Base-by-base conservation (phyloP, 2,797 vertebrate genomes). In the Darevskia mixta region DNA sequence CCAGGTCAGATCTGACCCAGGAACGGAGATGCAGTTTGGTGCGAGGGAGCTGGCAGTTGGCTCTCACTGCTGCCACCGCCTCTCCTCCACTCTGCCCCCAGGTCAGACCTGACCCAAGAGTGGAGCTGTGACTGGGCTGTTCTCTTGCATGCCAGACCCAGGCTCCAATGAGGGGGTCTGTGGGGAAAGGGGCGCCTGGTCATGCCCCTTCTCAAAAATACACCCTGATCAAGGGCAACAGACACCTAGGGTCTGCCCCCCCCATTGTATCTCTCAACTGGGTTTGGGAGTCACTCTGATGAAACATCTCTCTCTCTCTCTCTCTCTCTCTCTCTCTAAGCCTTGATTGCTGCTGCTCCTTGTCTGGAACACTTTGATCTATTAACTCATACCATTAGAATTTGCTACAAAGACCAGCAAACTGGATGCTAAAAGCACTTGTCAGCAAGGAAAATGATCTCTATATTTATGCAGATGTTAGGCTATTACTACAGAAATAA, bases 331-430 rank as follows among this genome's bases (percentile, higher is more conserved):
- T 55, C 49, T 29, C 8, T 66, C 29, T 73, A 67, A 69, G 64
- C n/a, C 55, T 10, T 87, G 43, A 55, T 45, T 78, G 66, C 20
- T 84, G 41, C 69, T 38, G 4, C 32, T 66, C 58, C 49, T 85
- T 80, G 55, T 75, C 0, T 64, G 0, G 82, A 82, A 86, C 69
- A 1, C 69, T 27, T 88, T 15, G 8, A 76, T 79, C 85, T 89
- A 27, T 1, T 88, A 49, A 15, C 0, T 45, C 2, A 25, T 66
- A 83, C 85, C 67, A 29, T 61, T 72, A 1, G 71, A 25, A 92
- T 93, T 85, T 86, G 9, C 35, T 85, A 87, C 77, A 35, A 79
- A 87, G 86, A 88, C 78, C 0, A 86, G 69, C 23, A 43, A 86
- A 80, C 81, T 66, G 2, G 23, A 89, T 69, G 32, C 82, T 85